A percentile compares a stretch with the other conserved stretches of the same genome.
phyloP scores from a whole-genome alignment of 2,113 vertebrate species.

The Marmota monax region DNA sequence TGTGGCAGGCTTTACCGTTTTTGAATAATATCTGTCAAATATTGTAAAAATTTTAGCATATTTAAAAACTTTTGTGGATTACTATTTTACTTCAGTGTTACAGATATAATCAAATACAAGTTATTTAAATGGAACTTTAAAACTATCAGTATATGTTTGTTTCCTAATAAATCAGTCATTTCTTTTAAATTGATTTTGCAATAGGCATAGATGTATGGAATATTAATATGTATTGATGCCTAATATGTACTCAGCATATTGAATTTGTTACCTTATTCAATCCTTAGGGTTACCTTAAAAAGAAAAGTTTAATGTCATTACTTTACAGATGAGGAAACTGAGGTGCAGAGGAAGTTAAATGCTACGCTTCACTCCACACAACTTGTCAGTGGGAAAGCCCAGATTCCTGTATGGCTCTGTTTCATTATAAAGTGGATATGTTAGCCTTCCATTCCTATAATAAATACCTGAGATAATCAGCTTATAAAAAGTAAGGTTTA shows the following conservation, averaged over 20 bases:
- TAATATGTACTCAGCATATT: not conserved
- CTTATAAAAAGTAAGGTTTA: not conserved
- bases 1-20: not conserved
- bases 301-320: not conserved
- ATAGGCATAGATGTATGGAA: not conserved
- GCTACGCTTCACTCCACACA: not conserved
- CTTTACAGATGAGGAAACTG: not conserved
- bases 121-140: slow-evolving; percentile 28
- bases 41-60: not conserved
- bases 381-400: not conserved
- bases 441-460: not conserved
- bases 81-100: slow-evolving; percentile 33
- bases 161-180: not conserved
- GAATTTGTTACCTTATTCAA: not conserved
- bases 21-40: not conserved
- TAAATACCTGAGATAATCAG: not conserved
- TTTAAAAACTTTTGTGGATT: not conserved
- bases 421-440: not conserved
- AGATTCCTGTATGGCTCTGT: not conserved
- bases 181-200: not conserved
- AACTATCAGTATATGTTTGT: not conserved
- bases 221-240: not conserved
- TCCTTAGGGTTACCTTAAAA: not conserved
- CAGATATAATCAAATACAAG: not conserved
- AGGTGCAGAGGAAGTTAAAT: not conserved